phyloP scores from a whole-genome alignment of 2,113 vertebrate species.

The Laterallus jamaicensis region DNA sequence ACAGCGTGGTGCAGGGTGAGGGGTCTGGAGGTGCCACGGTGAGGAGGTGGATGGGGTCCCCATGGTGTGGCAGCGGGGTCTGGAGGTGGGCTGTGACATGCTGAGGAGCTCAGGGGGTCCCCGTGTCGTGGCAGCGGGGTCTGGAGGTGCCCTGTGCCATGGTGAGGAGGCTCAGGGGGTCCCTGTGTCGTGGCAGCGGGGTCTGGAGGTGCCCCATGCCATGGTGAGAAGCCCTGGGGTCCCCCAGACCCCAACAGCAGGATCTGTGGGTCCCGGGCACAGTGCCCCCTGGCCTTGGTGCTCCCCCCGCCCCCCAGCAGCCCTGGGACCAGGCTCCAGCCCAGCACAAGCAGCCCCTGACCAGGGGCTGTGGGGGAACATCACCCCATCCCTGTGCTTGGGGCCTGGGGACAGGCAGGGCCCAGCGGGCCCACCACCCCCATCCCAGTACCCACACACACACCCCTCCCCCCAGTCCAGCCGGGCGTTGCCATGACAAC shows the following conservation, averaged over 20 bases:
- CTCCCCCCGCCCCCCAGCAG: not conserved
- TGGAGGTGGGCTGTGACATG: not conserved
- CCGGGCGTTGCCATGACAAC: conserved; percentile 80
- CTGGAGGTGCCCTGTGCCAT: not conserved
- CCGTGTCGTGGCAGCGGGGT: fast-evolving
- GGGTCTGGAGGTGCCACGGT: not conserved
- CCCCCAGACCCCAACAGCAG: not conserved
- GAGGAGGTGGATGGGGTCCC: not conserved
- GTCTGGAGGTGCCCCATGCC: not conserved
- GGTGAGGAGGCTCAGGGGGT: not conserved
- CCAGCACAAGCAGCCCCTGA: not conserved
- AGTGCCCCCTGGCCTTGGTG: fast-evolving
- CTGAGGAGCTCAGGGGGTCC: too few species aligned
- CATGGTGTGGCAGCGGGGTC: not conserved
- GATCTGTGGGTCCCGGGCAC: not conserved
- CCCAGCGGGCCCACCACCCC: too few species aligned
- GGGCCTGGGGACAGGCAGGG: not conserved
- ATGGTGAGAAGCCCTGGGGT: not conserved
- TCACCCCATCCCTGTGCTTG: fast-evolving
- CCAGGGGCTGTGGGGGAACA: fast-evolving
- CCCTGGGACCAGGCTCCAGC: not conserved
- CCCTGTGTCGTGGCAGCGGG: not conserved
- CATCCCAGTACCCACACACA: too few species aligned
- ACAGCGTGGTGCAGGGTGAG: not conserved
- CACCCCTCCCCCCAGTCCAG: not conserved